Conservation (phyloP, 30 jellyfish, hydroid and myxozoan species). For the Calvadosia cruxmelitensis region DNA sequence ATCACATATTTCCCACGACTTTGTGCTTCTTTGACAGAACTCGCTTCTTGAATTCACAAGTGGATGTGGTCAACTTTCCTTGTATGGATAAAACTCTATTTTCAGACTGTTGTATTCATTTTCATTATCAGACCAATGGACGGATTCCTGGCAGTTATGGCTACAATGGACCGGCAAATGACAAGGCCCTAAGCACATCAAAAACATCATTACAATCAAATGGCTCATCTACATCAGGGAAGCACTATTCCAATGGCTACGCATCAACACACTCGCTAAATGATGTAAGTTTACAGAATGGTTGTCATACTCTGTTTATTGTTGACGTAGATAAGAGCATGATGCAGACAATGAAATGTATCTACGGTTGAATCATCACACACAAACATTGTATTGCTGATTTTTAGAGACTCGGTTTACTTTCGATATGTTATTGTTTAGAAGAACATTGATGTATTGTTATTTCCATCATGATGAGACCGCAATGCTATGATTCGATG, state of each 20-base stretch:
- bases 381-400: no score
- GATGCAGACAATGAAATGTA: no score
- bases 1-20: no score
- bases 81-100: background rate
- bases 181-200: slow-evolving; percentile 29
- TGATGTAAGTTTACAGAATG: slow-evolving; percentile 35
- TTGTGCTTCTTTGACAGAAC: no score
- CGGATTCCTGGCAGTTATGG: slow-evolving; percentile 26
- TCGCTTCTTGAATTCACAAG: background rate
- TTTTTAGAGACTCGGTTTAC: no score
- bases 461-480: no score
- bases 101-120: no score
- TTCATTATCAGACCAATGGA: slow-evolving; percentile 2
- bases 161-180: slow-evolving; percentile 17
- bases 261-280: slow-evolving; percentile 56
- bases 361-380: background rate
- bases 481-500: no score
- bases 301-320: no score
- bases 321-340: no score
- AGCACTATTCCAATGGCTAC: slow-evolving; percentile 57
- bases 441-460: no score
- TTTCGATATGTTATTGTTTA: no score
- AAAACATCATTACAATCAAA: slow-evolving; percentile 56
- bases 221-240: slow-evolving; percentile 33
- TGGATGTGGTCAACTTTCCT: background rate